These are phyloP conservation scores for Botia kubotai DNA, from an alignment of 2,797 vertebrate species.

Conservation along the genomic window DNA sequence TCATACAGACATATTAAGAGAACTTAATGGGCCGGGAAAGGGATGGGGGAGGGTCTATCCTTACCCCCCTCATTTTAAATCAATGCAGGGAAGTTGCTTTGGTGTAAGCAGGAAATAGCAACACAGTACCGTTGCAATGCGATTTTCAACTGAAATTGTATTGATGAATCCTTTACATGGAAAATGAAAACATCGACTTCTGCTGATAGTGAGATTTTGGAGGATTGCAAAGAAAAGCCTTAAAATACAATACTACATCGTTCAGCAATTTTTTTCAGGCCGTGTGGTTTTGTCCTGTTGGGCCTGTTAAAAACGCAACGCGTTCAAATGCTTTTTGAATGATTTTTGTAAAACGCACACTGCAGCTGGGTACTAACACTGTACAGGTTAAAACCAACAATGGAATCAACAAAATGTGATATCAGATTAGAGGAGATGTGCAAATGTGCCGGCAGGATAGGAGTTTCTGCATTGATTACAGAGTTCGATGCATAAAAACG, in stretches of 20 bases:
- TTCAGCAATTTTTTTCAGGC: constrained; percentile 15
- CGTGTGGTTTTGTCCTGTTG: not conserved
- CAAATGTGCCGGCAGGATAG: not conserved
- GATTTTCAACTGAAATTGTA: constrained; percentile 19
- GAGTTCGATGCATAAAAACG: not conserved
- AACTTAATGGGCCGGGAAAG: constrained; percentile 24
- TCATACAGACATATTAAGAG: constrained; percentile 48
- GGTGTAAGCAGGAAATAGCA: constrained; percentile 16
- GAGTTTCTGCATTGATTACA: not conserved
- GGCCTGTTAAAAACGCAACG: constrained; percentile 12
- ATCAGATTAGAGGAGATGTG: not conserved
- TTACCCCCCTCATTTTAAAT: constrained; percentile 28
- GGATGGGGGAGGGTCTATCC: constrained; percentile 2
- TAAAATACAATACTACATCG: constrained; percentile 38
- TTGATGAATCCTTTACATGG: constrained; percentile 22
- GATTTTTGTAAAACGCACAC: not conserved
- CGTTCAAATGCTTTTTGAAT: not conserved
- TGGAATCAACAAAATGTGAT: constrained; percentile 21
- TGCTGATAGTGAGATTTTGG: constrained; percentile 27
- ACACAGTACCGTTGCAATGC: constrained; percentile 7
- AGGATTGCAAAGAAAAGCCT: constrained; percentile 10
- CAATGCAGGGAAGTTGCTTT: constrained; percentile 34
- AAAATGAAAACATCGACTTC: constrained; percentile 26
- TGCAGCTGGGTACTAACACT: not conserved
- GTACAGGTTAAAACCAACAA: not conserved